These are phyloP conservation scores for Athetis lepigone DNA, from an alignment of 2,888 invertebrate genomes.

Conservation along the genomic window DNA sequence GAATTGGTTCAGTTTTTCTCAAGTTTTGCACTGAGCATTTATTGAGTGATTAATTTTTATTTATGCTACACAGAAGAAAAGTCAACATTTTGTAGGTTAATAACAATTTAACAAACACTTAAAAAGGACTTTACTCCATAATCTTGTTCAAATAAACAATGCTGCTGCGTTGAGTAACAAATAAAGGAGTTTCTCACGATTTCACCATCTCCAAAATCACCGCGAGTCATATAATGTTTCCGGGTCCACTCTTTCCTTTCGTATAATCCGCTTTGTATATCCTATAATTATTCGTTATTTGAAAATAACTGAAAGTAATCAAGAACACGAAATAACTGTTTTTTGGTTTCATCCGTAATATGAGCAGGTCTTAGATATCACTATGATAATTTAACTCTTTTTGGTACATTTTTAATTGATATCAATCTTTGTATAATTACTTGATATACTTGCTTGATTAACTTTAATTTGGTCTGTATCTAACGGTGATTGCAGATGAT, in stretches of 20 bases:
- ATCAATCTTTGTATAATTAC: neutral
- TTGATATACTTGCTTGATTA: neutral
- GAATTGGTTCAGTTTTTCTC: no score
- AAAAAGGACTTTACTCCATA: slow-evolving; percentile 14
- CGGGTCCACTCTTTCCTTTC: slow-evolving; percentile 26
- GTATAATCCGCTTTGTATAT: slow-evolving; percentile 15
- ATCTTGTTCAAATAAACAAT: slow-evolving; percentile 9
- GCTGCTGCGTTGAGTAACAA: slow-evolving; percentile 9
- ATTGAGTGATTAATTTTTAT: no score
- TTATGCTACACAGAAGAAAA: no score
- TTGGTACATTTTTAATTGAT: neutral
- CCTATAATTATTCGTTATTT: no score
- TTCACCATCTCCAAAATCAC: slow-evolving; percentile 39
- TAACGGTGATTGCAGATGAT: neutral
- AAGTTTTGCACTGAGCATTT: no score
- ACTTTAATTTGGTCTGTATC: neutral
- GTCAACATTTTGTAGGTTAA: neutral
- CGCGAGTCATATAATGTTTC: slow-evolving; percentile 9
- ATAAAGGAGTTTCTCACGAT: slow-evolving; percentile 44
- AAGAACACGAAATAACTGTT: neutral
- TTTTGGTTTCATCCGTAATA: neutral
- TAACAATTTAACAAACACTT: slow-evolving; percentile 1
- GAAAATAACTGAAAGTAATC: neutral
- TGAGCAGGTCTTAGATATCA: neutral
- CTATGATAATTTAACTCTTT: neutral